Percentiles rank a stretch among this genome's conserved stretches.
Evolutionary conservation across 2,797 vertebrate genomes (phyloP).

Genomic region (Lepus oiostolus): DNA sequence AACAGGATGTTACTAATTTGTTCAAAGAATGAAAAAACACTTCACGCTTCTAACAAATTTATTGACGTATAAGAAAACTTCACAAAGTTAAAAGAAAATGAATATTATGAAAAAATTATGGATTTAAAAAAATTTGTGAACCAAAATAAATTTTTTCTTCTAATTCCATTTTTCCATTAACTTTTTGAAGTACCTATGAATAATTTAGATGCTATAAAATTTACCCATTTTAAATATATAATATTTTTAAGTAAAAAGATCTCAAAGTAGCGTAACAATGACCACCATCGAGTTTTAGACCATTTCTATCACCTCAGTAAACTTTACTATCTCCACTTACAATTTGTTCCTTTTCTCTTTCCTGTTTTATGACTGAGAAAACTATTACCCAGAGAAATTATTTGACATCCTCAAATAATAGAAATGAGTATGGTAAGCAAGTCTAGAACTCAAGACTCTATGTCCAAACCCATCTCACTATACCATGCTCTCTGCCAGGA

Average conservation of each 20-base stretch:
- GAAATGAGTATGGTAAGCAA: constrained; percentile 16
- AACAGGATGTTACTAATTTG: neutral
- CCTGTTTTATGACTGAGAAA: constrained; percentile 19
- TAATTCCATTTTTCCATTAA: too few relatives aligned
- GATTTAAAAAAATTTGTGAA: too few relatives aligned
- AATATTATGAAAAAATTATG: too few relatives aligned
- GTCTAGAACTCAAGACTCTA: constrained; percentile 1
- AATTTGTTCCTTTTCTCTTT: neutral
- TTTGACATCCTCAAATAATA: neutral
- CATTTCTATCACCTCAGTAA: neutral
- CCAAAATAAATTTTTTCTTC: too few relatives aligned
- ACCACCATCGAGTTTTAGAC: neutral
- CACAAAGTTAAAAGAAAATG: too few relatives aligned
- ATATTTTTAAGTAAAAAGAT: constrained; percentile 22
- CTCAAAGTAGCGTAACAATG: neutral
- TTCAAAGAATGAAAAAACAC: constrained; percentile 14
- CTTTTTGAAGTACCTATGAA: too few relatives aligned
- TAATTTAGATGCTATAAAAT: constrained; percentile 40
- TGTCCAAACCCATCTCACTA: neutral
- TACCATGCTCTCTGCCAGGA: neutral
- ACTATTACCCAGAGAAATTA: constrained; percentile 11
- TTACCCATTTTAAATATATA: constrained; percentile 7
- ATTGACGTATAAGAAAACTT: neutral
- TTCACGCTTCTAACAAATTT: neutral
- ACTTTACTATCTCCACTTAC: neutral